A percentile compares a stretch with the other conserved stretches of the same genome.
Evolutionary conservation across 2,888 invertebrate species (phyloP).

Genomic region (Smittia aterrima): DNA sequence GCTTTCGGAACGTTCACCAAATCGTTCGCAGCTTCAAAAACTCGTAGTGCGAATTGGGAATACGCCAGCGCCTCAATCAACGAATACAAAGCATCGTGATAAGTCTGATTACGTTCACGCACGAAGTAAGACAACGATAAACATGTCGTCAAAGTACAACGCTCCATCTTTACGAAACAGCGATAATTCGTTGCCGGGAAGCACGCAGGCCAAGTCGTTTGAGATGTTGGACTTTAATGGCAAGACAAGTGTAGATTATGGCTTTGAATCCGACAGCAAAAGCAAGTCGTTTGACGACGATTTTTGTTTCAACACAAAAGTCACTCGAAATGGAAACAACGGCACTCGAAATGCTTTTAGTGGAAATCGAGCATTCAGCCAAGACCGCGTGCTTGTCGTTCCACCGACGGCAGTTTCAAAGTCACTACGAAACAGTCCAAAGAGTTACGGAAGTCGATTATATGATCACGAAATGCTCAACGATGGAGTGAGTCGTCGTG

Average conservation of each 20-base stretch:
- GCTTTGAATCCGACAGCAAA: constrained; percentile 34
- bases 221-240: constrained; percentile 37
- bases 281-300: constrained; percentile 42
- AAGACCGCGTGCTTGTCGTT: constrained; percentile 31
- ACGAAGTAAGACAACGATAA: constrained; percentile 31
- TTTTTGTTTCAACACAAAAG: constrained; percentile 32
- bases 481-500: constrained; percentile 49
- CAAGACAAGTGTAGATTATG: constrained; percentile 35
- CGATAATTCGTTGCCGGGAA: constrained; percentile 32
- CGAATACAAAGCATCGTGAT: constrained; percentile 39
- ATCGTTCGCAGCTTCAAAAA: constrained; percentile 50
- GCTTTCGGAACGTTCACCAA: constrained; percentile 61
- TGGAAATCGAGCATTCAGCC: constrained; percentile 40
- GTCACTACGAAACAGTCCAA: constrained; percentile 50
- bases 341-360: constrained; percentile 26
- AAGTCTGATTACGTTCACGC: constrained; percentile 28
- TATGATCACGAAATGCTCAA: constrained; percentile 54
- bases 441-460: constrained; percentile 52
- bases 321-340: constrained; percentile 16
- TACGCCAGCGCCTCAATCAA: constrained; percentile 49
- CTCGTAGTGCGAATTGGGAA: constrained; percentile 50
- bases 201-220: constrained; percentile 29
- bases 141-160: constrained; percentile 24
- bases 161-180: constrained; percentile 33
- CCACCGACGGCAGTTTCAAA: constrained; percentile 21